Base-by-base conservation (phyloP, 2,113 vertebrate genomes). In the Urocolius indicus region DNA sequence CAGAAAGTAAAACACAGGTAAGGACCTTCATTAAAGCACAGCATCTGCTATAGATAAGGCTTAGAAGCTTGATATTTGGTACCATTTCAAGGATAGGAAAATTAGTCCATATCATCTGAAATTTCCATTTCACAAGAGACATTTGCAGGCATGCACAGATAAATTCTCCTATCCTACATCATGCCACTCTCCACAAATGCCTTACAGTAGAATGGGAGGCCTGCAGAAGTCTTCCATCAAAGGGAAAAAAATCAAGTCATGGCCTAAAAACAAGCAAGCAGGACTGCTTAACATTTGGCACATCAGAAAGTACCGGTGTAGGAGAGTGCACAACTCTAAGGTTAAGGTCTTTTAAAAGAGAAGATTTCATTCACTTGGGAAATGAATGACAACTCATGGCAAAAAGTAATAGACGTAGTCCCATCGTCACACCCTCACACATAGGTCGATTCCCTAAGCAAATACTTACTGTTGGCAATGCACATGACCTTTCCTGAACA, bases 401-500 rank as follows among this genome's bases (percentile, higher is more conserved):
- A 81, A 58, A 34, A 65, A 41, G 38, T 26, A 93, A 16, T 45
- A 90, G 57, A 52, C 6, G 5, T 7, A 77, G 69, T 79, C 34
- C 38, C 66, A 49, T 45, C 34, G 54, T 62, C 69, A 83, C 9
- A 5, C 49, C 52, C 29, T 46, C 66, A 63, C n/a, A 34, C 48
- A 38, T 0, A 78, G 48, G 73, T 87, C 54, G 3, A 78, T 93
- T 84, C 61, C 72, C 73, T 89, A 32, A 92, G 65, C 80, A 90
- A 97, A 93, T 59, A 89, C 80, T 62, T 77, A 32, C 54, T 29
- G 76, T n/a, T 75, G 34, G 76, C 57, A 84, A 74, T 6, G 20
- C 67, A 86, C 51, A 19, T 12, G 74, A 89, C 75, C 63, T 92
- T 93, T 93, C 83, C 17, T 71, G 72, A 90, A 66, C 51, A 92